A percentile compares a stretch with the other conserved stretches of the same genome.
Conservation (phyloP, 2,888 invertebrate genomes). For the Archips xylosteana region DNA sequence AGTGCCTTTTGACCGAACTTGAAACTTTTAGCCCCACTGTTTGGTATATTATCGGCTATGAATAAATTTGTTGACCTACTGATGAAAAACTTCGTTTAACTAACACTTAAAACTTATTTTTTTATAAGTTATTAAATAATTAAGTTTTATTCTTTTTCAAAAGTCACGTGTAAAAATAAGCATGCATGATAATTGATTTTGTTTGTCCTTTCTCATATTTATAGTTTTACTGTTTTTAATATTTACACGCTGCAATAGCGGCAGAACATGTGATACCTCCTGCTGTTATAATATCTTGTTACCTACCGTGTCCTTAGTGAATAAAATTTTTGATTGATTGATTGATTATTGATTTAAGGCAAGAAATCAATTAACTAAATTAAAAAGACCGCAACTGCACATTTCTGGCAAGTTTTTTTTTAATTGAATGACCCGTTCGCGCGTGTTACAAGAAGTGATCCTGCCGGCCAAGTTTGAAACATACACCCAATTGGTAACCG, state of each 20-base stretch:
- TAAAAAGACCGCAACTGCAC: not conserved
- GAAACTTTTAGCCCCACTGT: conserved; percentile 17
- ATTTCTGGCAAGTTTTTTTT: not conserved
- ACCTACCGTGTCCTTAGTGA: too few species aligned
- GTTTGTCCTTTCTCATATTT: too few species aligned
- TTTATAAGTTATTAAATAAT: not conserved
- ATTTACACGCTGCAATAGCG: too few species aligned
- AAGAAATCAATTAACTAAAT: not conserved
- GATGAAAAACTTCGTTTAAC: not conserved
- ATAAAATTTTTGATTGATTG: too few species aligned
- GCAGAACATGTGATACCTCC: too few species aligned
- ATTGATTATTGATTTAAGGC: too few species aligned
- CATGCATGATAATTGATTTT: too few species aligned
- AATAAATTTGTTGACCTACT: not conserved
- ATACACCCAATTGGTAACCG: conserved; percentile 33
- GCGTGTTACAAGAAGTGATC: conserved; percentile 8
- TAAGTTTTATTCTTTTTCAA: not conserved
- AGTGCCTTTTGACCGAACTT: conserved; percentile 24
- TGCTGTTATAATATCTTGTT: too few species aligned
- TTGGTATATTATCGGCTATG: not conserved
- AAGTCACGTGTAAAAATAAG: not conserved
- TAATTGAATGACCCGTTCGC: conserved; percentile 11
- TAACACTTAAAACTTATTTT: too few species aligned
- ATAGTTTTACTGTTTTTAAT: too few species aligned
- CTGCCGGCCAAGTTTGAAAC: conserved; percentile 22